Percentiles rank a stretch among this genome's conserved stretches.
Conservation (phyloP, 2,888 invertebrate genomes). For the Calameuta filiformis region DNA sequence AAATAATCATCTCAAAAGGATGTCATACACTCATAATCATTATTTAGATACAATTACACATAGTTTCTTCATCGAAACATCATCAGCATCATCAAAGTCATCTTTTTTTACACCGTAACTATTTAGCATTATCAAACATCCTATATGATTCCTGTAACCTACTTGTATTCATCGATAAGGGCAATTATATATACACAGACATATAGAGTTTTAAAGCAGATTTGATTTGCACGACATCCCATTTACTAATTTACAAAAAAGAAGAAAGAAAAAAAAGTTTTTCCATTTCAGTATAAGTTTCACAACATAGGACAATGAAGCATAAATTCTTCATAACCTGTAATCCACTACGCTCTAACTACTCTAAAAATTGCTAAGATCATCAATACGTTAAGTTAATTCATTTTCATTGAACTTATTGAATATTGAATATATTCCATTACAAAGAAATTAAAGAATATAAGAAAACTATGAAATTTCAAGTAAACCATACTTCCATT, state of each 20-base stretch:
- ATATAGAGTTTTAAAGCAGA: neutral
- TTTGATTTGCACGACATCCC: neutral
- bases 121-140: neutral
- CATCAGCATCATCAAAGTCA: too few relatives aligned
- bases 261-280: neutral
- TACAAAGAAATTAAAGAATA: neutral
- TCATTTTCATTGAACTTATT: neutral
- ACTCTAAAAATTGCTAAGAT: neutral
- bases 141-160: neutral
- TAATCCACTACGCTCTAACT: neutral
- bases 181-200: neutral
- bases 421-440: neutral
- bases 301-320: neutral
- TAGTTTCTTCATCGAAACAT: too few relatives aligned
- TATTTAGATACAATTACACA: too few relatives aligned
- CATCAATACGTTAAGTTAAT: neutral
- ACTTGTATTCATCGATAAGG: neutral
- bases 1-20: too few relatives aligned
- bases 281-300: neutral
- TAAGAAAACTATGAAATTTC: neutral
- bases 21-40: too few relatives aligned
- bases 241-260: neutral
- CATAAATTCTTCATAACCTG: neutral
- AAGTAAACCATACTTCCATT: neutral
- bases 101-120: neutral